Evolutionary conservation across 2,113 vertebrate species (phyloP), one percentile per base, ranked within the genome.

Genomic region (Mirounga angustirostris): DNA sequence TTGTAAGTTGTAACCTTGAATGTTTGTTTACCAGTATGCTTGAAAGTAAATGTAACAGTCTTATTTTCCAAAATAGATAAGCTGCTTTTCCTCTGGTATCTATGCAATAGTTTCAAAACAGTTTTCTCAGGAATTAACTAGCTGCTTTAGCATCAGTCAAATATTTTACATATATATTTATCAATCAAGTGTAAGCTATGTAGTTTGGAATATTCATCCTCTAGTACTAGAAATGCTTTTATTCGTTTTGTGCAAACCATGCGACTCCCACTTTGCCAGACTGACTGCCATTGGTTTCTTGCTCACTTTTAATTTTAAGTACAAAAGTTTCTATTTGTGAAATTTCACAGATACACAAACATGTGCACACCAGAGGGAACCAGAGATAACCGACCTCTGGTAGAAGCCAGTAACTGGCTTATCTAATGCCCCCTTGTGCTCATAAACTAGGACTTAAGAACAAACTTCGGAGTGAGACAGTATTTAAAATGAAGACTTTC

Each of bases 1-100:
- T 97, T 97, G 82, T 97, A 97, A 96, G 80, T 95, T 97, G 71
- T 98, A 96, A 97, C 95, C 97, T 98, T 98, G 98, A 97, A 82
- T 97, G 84, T 91, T 95, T 94, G 95, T 95, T 97, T 94, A 94
- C 52, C 58, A 87, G 78, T 43, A 59, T 93, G 90, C 54, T 97
- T 97, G 73, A 89, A 97, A 98, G 71, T 86, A 95, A 95, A 89
- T 59, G 52, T 58, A 96, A 96, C 61, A 96, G 65, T 26, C 88
- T 89, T 97, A 93, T 96, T 98, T 97, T 97, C 74, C 46, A 85
- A 97, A 96, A 91, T 26, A 96, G 83, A 93, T 89, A 91, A 95
- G 28, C 46, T 88, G 11, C 21, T 94, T 97, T 95, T 85, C 54
- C 56, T 93, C 30, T 94, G 28, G 8, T 93, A 91, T 74, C 56